Evolutionary conservation across 2,113 vertebrate species (phyloP).

Genomic region (Python bivittatus): DNA sequence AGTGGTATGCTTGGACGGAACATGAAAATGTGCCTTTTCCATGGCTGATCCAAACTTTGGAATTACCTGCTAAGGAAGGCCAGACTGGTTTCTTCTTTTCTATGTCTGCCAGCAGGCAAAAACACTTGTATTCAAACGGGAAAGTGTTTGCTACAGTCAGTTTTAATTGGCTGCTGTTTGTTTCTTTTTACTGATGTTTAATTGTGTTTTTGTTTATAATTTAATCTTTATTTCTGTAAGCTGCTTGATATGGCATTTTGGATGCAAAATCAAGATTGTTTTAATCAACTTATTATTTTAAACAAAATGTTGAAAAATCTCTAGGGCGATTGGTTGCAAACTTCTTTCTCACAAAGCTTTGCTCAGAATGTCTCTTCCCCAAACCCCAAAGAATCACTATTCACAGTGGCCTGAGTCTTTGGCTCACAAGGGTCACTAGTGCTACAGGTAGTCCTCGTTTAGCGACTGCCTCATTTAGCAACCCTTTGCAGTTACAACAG

Average conservation of each 20-base stretch:
- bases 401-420: neutral
- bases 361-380: neutral
- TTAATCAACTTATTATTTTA: neutral
- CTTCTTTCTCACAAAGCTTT: accelerated
- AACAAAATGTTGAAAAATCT: neutral
- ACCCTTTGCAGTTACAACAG: too few species aligned
- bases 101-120: neutral
- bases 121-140: neutral
- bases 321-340: accelerated
- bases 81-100: neutral
- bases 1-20: neutral
- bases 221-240: neutral
- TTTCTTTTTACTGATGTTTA: neutral
- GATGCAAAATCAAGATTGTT: neutral
- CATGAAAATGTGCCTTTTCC: neutral
- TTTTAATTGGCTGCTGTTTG: neutral
- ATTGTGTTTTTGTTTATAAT: neutral
- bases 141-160: neutral
- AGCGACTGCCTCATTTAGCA: too few species aligned
- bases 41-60: neutral
- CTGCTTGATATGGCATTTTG: neutral
- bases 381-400: neutral
- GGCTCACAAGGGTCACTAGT: neutral
- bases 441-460: too few species aligned
- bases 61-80: neutral